A percentile compares a stretch with the other conserved stretches of the same genome.
phyloP scores from a whole-genome alignment of 2,113 vertebrate genomes.

The Colossoma macropomum region DNA sequence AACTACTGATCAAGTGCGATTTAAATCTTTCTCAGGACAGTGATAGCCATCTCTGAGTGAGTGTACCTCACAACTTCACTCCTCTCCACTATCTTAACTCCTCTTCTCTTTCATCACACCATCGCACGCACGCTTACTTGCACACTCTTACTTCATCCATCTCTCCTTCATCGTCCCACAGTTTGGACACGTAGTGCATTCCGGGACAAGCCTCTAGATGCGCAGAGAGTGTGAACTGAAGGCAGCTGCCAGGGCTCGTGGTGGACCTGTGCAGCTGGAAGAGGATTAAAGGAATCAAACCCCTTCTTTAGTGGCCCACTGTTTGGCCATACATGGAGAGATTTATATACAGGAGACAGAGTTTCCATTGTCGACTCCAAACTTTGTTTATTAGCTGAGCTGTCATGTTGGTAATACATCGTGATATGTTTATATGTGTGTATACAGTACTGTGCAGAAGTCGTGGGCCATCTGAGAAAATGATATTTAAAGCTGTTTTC shows the following conservation, averaged over 20 bases:
- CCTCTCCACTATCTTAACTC: not conserved
- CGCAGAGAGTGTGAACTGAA: conserved; percentile 41
- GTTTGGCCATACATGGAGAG: conserved; percentile 16
- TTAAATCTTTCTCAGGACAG: conserved; percentile 34
- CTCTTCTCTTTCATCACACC: not conserved
- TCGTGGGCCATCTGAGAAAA: not conserved
- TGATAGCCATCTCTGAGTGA: conserved; percentile 48
- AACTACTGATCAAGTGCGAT: conserved; percentile 33
- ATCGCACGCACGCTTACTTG: not conserved
- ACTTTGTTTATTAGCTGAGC: conserved; percentile 4
- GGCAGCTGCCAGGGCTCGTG: conserved; percentile 39
- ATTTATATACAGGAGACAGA: conserved; percentile 2
- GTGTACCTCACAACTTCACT: not conserved
- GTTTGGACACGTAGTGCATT: conserved; percentile 65
- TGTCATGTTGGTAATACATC: not conserved
- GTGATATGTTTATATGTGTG: not conserved
- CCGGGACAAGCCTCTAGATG: conserved; percentile 60
- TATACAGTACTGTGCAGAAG: not conserved
- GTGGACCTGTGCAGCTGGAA: conserved; percentile 32
- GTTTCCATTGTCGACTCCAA: not conserved
- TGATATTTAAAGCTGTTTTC: not conserved
- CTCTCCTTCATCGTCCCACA: conserved; percentile 27
- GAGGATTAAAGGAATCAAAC: conserved; percentile 7
- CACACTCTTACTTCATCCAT: conserved; percentile 12
- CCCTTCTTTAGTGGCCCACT: conserved; percentile 5